A percentile compares a stretch with the other conserved stretches of the same genome.
phyloP scores from a whole-genome alignment of 2,113 vertebrate genomes.

The Petaurus breviceps region DNA sequence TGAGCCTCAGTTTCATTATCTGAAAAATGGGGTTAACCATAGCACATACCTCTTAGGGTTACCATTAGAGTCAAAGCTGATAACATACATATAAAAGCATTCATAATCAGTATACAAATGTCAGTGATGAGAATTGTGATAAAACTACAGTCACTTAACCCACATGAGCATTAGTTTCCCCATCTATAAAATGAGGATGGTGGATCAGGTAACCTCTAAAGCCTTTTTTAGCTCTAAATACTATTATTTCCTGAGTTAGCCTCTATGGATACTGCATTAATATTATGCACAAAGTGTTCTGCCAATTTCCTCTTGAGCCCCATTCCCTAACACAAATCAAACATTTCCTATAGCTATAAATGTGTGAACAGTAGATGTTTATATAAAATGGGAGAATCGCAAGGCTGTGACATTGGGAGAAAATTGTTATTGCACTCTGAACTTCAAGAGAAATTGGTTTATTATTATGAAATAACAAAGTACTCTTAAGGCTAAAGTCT shows the following conservation, averaged over 20 bases:
- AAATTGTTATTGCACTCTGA: slow-evolving; percentile 77
- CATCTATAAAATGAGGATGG: background rate
- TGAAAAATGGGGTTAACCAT: background rate
- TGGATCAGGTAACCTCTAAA: background rate
- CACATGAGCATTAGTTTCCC: background rate
- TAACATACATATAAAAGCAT: background rate
- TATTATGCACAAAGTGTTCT: slow-evolving; percentile 43
- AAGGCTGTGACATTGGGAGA: slow-evolving; percentile 54
- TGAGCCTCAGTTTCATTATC: background rate
- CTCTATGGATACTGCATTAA: slow-evolving; percentile 56
- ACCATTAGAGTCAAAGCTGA: fast-evolving
- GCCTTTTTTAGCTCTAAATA: background rate
- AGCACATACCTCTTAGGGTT: background rate
- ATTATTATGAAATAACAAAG: slow-evolving; percentile 75
- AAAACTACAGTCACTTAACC: background rate
- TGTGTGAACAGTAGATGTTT: slow-evolving; percentile 68
- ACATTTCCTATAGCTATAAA: slow-evolving; percentile 54
- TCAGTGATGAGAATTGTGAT: background rate
- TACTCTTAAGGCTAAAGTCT: slow-evolving; percentile 71
- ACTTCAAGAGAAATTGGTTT: slow-evolving; percentile 68
- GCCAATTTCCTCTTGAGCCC: slow-evolving; percentile 43
- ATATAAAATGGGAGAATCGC: slow-evolving; percentile 62
- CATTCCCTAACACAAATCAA: slow-evolving; percentile 55
- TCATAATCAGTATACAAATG: background rate
- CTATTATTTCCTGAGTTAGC: background rate